Percentiles rank a stretch among this genome's conserved stretches.
These are phyloP conservation scores for Physocephala rufipes DNA, from an alignment of 2,888 invertebrate genomes.

Conservation along the genomic window DNA sequence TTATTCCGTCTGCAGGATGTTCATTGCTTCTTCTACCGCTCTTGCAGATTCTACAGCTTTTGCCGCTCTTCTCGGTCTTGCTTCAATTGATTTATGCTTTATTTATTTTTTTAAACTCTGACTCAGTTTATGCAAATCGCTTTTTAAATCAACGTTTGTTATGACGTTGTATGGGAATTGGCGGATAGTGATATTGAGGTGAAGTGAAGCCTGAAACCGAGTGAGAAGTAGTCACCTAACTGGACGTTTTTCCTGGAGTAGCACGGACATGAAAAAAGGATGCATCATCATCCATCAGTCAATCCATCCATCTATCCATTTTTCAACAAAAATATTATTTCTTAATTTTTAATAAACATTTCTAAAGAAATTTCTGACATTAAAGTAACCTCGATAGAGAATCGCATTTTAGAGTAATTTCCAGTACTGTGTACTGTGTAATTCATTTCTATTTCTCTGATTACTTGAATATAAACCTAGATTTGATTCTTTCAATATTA, in stretches of 20 bases:
- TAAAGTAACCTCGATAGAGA: no score
- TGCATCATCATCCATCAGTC: no score
- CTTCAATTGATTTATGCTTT: slow-evolving; percentile 46
- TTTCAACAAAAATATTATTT: no score
- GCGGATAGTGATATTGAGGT: background rate
- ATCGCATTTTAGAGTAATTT: no score
- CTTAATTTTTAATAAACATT: no score
- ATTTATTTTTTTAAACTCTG: slow-evolving; percentile 39
- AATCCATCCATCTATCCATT: no score
- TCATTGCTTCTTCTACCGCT: background rate
- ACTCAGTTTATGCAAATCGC: slow-evolving; percentile 44
- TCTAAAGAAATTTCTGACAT: no score
- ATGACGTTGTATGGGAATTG: background rate
- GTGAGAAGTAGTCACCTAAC: background rate
- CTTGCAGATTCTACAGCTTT: background rate
- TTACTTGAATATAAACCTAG: no score
- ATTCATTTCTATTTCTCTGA: no score
- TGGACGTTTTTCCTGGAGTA: background rate
- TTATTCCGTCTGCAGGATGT: slow-evolving; percentile 1
- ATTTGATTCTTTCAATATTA: no score
- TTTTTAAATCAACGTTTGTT: slow-evolving; percentile 42
- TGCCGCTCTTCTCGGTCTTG: slow-evolving; percentile 4
- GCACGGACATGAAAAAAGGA: background rate
- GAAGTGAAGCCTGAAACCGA: background rate
- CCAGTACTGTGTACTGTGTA: no score